A percentile compares a stretch with the other conserved stretches of the same genome.
These are phyloP conservation scores for Parochlus steinenii DNA, from an alignment of 2,888 invertebrate genomes.

Conservation along the genomic window DNA sequence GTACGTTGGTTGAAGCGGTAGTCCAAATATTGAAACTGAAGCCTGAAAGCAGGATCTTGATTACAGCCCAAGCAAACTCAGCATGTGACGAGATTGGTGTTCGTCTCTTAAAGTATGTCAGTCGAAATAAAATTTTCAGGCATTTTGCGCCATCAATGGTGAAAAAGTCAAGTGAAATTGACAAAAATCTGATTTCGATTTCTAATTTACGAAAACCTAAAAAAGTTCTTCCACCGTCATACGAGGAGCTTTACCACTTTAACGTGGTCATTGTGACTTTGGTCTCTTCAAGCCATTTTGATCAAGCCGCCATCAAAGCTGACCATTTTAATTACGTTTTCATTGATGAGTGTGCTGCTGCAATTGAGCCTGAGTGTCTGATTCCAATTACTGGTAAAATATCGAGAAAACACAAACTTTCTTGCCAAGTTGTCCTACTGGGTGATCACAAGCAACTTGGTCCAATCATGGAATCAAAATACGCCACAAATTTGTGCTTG, in stretches of 20 bases:
- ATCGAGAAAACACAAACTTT: background rate
- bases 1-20: conserved; percentile 52
- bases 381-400: conserved; percentile 34
- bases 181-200: conserved; percentile 22
- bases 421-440: background rate
- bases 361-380: conserved; percentile 49
- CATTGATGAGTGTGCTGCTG: conserved; percentile 63
- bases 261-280: conserved; percentile 48
- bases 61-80: conserved; percentile 53
- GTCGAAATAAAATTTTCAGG: conserved; percentile 27
- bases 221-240: conserved; percentile 26
- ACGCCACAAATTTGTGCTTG: conserved; percentile 16
- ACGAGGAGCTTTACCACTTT: conserved; percentile 33
- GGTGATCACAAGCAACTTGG: conserved; percentile 63
- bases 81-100: conserved; percentile 50
- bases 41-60: conserved; percentile 34
- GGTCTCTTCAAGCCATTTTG: conserved; percentile 32
- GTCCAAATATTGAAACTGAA: conserved; percentile 36
- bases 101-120: conserved; percentile 27
- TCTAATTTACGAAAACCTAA: conserved; percentile 29
- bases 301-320: background rate
- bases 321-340: conserved; percentile 46
- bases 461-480: conserved; percentile 35
- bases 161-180: conserved; percentile 21
- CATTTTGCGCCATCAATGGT: conserved; percentile 30